phyloP scores from a whole-genome alignment of 2,888 invertebrate genomes.

The Sarcophaga caerulescens region DNA sequence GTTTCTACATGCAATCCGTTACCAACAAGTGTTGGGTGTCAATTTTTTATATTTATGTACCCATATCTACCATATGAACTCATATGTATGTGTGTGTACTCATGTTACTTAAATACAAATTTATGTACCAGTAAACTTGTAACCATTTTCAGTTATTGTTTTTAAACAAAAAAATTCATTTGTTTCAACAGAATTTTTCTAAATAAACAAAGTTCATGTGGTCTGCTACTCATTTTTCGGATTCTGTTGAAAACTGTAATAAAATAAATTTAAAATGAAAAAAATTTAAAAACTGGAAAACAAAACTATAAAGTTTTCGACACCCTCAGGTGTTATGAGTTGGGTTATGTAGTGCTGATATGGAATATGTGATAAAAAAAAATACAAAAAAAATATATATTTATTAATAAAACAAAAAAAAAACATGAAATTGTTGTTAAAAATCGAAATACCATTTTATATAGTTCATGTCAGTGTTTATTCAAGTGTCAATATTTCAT shows the following conservation, averaged over 20 bases:
- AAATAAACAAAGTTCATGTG: background rate
- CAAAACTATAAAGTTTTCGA: constrained; percentile 30
- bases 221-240: constrained; percentile 4
- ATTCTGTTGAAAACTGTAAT: constrained; percentile 20
- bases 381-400: no score
- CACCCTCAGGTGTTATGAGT: constrained; percentile 38
- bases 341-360: constrained; percentile 15
- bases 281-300: background rate
- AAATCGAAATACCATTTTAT: background rate
- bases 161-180: background rate
- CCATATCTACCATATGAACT: background rate
- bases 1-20: background rate
- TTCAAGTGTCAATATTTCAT: constrained; percentile 46
- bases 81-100: background rate
- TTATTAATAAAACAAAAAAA: background rate
- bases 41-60: constrained; percentile 24
- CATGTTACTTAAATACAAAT: background rate
- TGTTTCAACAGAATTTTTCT: background rate
- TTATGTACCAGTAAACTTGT: background rate
- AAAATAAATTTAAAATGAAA: background rate
- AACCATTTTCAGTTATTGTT: constrained; percentile 9
- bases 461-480: constrained; percentile 41
- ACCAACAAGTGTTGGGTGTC: constrained; percentile 52
- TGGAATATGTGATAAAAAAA: constrained; percentile 10
- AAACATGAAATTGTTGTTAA: background rate